A percentile compares a stretch with the other conserved stretches of the same genome.
phyloP scores from a whole-genome alignment of 2,888 invertebrate species.

The Sicus ferrugineus region DNA sequence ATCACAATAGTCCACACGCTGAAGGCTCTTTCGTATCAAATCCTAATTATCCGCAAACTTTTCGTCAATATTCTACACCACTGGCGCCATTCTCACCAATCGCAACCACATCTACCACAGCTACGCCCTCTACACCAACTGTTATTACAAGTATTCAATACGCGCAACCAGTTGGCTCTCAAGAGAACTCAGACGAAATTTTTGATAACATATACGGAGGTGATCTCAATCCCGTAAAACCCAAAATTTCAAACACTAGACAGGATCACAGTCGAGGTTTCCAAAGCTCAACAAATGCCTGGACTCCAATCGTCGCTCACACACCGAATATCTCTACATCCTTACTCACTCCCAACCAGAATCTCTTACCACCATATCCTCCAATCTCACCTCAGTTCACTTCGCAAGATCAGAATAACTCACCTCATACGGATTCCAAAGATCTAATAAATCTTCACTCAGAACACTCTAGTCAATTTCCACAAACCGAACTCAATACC shows the following conservation, averaged over 20 bases:
- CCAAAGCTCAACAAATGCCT: slow-evolving; percentile 7
- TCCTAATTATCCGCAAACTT: slow-evolving; percentile 53
- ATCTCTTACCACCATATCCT: slow-evolving; percentile 35
- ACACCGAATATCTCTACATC: slow-evolving; percentile 16
- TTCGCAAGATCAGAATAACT: background rate
- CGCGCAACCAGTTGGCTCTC: slow-evolving; percentile 55
- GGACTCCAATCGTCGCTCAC: slow-evolving; percentile 31
- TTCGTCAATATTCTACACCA: slow-evolving; percentile 47
- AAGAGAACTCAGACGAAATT: slow-evolving; percentile 47
- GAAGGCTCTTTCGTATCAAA: slow-evolving; percentile 56
- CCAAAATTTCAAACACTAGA: slow-evolving; percentile 18
- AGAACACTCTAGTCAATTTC: slow-evolving; percentile 34
- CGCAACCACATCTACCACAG: slow-evolving; percentile 22
- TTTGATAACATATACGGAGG: slow-evolving; percentile 41
- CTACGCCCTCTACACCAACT: slow-evolving; percentile 32
- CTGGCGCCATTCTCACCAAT: slow-evolving; percentile 51
- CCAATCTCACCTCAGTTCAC: background rate
- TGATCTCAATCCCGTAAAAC: slow-evolving; percentile 35
- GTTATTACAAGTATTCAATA: slow-evolving; percentile 48
- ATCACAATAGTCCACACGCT: slow-evolving; percentile 26
- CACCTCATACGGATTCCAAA: background rate
- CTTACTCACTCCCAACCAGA: slow-evolving; percentile 30
- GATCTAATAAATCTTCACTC: background rate
- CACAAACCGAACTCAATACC: slow-evolving; percentile 24
- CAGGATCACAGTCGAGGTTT: background rate